These are phyloP conservation scores for Catalaphyllia jardinei DNA, from an alignment of 64 coral and sea anemone genomes.

Conservation along the genomic window DNA sequence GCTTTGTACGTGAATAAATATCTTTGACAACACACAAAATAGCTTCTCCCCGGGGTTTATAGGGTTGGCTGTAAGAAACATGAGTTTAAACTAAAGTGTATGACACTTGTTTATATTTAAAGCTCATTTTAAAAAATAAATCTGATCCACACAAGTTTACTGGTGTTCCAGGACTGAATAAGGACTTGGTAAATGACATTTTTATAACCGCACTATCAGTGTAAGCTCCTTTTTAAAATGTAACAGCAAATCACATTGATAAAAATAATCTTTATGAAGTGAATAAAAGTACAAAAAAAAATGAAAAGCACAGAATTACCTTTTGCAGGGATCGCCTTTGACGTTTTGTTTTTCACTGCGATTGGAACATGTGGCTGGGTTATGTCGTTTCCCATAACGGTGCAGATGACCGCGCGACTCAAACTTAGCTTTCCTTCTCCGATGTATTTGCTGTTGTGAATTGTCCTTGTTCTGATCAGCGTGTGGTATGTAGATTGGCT, in stretches of 20 bases:
- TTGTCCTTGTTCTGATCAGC: background rate
- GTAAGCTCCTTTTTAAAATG: background rate
- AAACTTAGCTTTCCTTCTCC: background rate
- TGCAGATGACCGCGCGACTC: background rate
- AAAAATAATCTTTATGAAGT: background rate
- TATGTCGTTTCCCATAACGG: constrained; percentile 18
- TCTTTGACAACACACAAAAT: too few relatives aligned
- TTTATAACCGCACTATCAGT: background rate
- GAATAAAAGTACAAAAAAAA: background rate
- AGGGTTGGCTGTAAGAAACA: too few relatives aligned
- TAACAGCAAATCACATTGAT: background rate
- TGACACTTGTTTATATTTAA: too few relatives aligned
- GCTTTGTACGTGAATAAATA: too few relatives aligned
- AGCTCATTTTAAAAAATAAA: too few relatives aligned
- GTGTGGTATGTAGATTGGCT: background rate
- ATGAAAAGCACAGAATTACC: background rate
- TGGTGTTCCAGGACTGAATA: too few relatives aligned
- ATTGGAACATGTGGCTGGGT: background rate
- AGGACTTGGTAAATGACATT: too few relatives aligned
- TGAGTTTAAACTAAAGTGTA: too few relatives aligned
- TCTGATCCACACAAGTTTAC: too few relatives aligned
- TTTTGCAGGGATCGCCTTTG: background rate
- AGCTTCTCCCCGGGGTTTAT: too few relatives aligned
- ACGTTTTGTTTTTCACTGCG: background rate
- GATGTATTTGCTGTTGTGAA: background rate